Percentiles rank a stretch among this genome's conserved stretches.
phyloP scores from a whole-genome alignment of 2,113 vertebrate species.

The Hiodon alosoides region DNA sequence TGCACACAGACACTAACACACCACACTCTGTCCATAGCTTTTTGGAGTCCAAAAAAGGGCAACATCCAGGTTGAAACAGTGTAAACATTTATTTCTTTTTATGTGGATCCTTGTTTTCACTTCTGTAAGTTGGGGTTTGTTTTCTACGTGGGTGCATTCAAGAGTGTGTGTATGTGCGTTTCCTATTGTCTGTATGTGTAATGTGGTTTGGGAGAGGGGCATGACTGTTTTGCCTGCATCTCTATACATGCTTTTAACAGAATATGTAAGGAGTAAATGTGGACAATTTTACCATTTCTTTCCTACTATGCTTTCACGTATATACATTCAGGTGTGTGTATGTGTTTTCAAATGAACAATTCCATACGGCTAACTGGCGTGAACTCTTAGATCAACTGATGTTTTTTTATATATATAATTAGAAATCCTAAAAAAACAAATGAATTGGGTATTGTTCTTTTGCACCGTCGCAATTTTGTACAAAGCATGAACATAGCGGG shows the following conservation, averaged over 20 bases:
- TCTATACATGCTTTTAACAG: conserved; percentile 49
- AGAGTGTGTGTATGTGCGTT: conserved; percentile 20
- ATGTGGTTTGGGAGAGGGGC: conserved; percentile 38
- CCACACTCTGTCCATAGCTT: conserved; percentile 18
- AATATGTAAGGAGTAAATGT: conserved; percentile 29
- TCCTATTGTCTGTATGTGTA: conserved; percentile 49
- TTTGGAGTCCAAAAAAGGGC: conserved; percentile 20
- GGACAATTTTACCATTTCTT: conserved; percentile 46
- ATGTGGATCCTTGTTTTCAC: conserved; percentile 54
- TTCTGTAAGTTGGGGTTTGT: conserved; percentile 73
- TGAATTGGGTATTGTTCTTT: conserved; percentile 44
- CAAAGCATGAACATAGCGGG: conserved; percentile 50
- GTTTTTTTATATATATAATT: conserved; percentile 37
- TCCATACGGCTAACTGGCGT: conserved; percentile 19
- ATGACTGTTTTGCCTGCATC: conserved; percentile 51
- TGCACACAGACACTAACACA: conserved; percentile 29
- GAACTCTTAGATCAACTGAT: conserved; percentile 27
- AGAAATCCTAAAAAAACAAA: conserved; percentile 39
- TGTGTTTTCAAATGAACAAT: conserved; percentile 53
- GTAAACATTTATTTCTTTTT: conserved; percentile 32
- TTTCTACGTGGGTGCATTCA: conserved; percentile 55
- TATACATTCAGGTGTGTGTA: conserved; percentile 61
- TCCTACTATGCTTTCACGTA: conserved; percentile 51
- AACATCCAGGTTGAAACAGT: conserved; percentile 36
- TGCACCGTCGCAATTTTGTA: conserved; percentile 40